Base-by-base conservation (phyloP, 2,888 invertebrate species). In the Reticulitermes lucifugus region DNA sequence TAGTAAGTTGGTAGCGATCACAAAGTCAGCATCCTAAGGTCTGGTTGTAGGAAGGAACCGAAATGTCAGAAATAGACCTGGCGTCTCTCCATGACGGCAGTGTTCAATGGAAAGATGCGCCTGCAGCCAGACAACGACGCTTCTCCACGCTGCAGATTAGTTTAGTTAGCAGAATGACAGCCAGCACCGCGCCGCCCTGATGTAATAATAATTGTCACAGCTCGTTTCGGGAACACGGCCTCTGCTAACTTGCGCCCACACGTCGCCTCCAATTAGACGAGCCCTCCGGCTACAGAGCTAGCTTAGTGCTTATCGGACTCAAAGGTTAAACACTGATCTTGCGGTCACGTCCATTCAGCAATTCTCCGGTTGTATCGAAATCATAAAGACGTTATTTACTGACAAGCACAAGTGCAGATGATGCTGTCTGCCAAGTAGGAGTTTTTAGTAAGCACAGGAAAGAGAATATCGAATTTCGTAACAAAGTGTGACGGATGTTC, bases 151-250 rank as follows among this genome's bases (percentile, higher is more conserved):
- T 65, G 29, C 51, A 81, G 80, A 84, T 84, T 84, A 84, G 84
- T 84, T 84, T 84, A 84, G 84, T 84, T 84, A 84, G 84, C 84
- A 84, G 84, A 84, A 84, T 84, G 84, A 84, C 84, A 84, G 84
- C 84, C 70, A 84, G 84, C 60, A 71, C 46, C 71, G 71, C 21
- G 60, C 60, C 75, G 43, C 46, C 80, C 71, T 35, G 70, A 80
- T 84, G 84, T 84, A 84, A 84, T 84, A 84, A 84, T 84, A 81
- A 84, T 84, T 84, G 84, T 84, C 84, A 84, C 84, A 84, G 84
- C 84, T 84, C 84, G 84, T 84, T 84, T 73, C 81, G 84, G 29
- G 75, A 77, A 75, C 73, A 60, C 46, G 73, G 73, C 46, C 71
- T 43, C 46, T 83, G 83, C 83, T 83, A 83, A 83, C 84, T 84